Percentiles rank a stretch among this genome's conserved stretches.
Evolutionary conservation across 2,797 vertebrate genomes (phyloP).

Genomic region (Fundulus diaphanus): DNA sequence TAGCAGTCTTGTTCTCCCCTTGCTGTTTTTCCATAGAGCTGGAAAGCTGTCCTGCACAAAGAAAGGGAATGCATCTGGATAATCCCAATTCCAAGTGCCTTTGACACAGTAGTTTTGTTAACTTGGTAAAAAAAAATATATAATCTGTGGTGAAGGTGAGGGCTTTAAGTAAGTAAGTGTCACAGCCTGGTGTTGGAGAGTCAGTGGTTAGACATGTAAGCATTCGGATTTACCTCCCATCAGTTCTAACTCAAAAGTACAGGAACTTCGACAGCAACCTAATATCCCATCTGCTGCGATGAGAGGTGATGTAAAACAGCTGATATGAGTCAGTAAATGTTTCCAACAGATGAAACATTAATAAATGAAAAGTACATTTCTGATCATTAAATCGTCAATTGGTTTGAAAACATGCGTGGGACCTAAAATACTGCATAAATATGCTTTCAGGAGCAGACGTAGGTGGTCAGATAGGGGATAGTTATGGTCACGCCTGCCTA

Average conservation of each 20-base stretch:
- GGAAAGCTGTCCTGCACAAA: not conserved
- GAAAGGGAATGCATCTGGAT: not conserved
- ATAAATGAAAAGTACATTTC: not conserved
- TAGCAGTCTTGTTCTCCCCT: slow-evolving; percentile 38
- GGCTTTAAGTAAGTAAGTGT: no score
- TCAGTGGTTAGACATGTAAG: not conserved
- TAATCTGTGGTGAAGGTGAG: no score
- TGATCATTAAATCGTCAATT: not conserved
- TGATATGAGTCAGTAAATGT: no score
- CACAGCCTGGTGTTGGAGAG: not conserved
- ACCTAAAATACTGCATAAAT: not conserved
- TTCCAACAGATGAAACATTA: not conserved
- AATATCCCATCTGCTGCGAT: not conserved
- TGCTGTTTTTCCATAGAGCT: slow-evolving; percentile 22
- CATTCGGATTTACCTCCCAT: not conserved
- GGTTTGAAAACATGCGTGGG: no score
- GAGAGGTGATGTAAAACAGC: not conserved
- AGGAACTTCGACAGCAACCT: no score
- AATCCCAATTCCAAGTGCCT: not conserved
- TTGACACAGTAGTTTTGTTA: no score
- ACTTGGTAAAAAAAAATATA: no score
- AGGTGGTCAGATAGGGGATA: no score
- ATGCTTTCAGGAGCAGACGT: not conserved
- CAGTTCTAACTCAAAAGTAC: no score
- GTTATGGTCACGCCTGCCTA: no score